Evolutionary conservation across 1,140 invertebrate genomes (phyloP).

Genomic region (Trichonephila clavipes): DNA sequence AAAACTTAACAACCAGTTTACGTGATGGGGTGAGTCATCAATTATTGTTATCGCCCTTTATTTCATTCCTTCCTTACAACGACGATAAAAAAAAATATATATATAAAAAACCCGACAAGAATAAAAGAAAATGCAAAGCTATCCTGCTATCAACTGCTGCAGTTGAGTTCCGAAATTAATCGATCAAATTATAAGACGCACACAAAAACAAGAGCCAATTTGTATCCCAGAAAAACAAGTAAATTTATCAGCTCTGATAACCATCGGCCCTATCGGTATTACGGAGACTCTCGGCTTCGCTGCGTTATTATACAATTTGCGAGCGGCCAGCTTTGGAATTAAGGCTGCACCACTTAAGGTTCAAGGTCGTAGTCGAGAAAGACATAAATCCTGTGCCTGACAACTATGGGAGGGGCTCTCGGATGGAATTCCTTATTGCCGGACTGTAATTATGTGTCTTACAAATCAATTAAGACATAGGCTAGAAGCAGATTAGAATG

Average conservation of each 20-base stretch:
- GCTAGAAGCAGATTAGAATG: slow-evolving; percentile 52
- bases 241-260: slow-evolving; percentile 23
- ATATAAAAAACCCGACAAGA: neutral
- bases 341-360: slow-evolving; percentile 6
- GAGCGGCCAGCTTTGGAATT: neutral
- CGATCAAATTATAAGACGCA: slow-evolving; percentile 36
- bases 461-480: slow-evolving; percentile 71
- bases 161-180: slow-evolving; percentile 30
- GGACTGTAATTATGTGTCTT: slow-evolving; percentile 66
- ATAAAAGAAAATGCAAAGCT: neutral
- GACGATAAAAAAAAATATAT: neutral
- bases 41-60: neutral
- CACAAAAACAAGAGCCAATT: slow-evolving; percentile 31
- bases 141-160: neutral
- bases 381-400: slow-evolving; percentile 50
- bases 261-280: slow-evolving; percentile 31
- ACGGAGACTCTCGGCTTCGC: neutral
- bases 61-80: neutral
- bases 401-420: slow-evolving; percentile 48
- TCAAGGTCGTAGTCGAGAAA: slow-evolving; percentile 54
- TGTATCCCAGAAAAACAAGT: slow-evolving; percentile 36
- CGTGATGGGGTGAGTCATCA: neutral
- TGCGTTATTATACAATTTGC: slow-evolving; percentile 70
- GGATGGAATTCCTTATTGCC: slow-evolving; percentile 40
- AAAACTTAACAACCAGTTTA: neutral